Base-by-base conservation (phyloP, 2,888 invertebrate genomes). In the Griposia aprilina region DNA sequence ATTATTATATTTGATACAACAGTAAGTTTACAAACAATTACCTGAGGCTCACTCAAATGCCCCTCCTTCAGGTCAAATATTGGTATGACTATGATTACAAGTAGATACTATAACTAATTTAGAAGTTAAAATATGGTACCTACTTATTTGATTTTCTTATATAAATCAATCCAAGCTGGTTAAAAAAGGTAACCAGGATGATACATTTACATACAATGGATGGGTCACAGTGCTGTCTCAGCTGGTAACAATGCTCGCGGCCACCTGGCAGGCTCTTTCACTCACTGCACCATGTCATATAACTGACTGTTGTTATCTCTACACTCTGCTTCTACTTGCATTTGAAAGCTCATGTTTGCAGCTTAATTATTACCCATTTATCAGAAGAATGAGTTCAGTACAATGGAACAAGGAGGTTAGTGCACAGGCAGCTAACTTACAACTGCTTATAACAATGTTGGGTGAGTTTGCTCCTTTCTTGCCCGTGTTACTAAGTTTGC, bases 201-300 rank as follows among this genome's bases (percentile, higher is more conserved):
- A 63, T 67, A 80, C 65, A 89, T 90, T 89, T 86, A 87, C 88
- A 87, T 87, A 88, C 87, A 90, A 89, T 89, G 66, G 84, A 20
- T 72, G 13, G n/a, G 17, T n/a, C 60, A 84, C 84, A 83, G 84
- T 87, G 78, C 80, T 76, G 76, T 68, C 65, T 76, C 20, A 45
- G 48, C 52, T 52, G 67, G 10, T 20, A 66, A 83, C 82, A 86
- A 84, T 82, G 69, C 75, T 63, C 0, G 13, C 6, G 11, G 23
- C 36, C n/a, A 23, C 15, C 45, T 52, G 52, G 45, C 2, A 2
- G 7, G 15, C 60, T 48, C 36, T n/a, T 13, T 30, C 23, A n/a
- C 63, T 60, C 60, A 36, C 80, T 79, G 69, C 80, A 60, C 45
- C n/a, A 1, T 52, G 60, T 2, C 17, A 2, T 48, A 30, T 30